Base-by-base conservation (phyloP, 2,113 vertebrate species). In the Labrus mixtus region DNA sequence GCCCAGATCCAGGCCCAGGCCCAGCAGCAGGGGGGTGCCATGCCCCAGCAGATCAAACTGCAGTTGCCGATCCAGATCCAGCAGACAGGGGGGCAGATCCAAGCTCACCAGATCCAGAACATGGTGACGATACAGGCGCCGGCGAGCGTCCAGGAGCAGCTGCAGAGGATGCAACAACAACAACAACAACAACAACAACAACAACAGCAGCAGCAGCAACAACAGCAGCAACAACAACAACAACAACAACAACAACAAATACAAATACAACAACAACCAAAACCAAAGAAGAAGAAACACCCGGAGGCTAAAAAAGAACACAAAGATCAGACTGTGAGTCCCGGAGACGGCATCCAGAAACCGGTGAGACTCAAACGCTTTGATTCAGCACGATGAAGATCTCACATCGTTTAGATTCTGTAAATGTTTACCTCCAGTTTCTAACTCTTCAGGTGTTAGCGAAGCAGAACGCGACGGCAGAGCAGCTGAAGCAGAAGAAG, bases 401-500 rank as follows among this genome's bases (percentile, higher is more conserved):
- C 13, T 11, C 4, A 48, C 39, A 51, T 6, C 4, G 0, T 66
- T 1, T 5, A 17, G 20, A 57, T 7, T 29, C 1, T 10, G 15
- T 22, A 1, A 16, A 69, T 39, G 20, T 57, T 59, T 55, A 84
- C 7, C 0, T 0, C 6, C 2, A 6, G 0, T 16, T 13, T 73
- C 20, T 8, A 56, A 60, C 25, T 64, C 22, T 10, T 66, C 73
- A 99, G 97, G 94, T 94, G 88, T 93, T 94, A 54, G 93, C 95
- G 94, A 99, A 98, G 86, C 97, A 98, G 87, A 97, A 96, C 74
- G 93, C 96, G 60, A 92, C 96, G 67, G 96, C 97, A 83, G 98
- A 99, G 65, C 96, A 98, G 88, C 93, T 97, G 91, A 98, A 98
- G 73, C 97, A 97, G 91, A 98, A 95, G 93, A 97, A 98, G 90